Evolutionary conservation across 2,113 vertebrate genomes (phyloP), one percentile per base, ranked within the genome.

Genomic region (Glaucidium brasilianum): DNA sequence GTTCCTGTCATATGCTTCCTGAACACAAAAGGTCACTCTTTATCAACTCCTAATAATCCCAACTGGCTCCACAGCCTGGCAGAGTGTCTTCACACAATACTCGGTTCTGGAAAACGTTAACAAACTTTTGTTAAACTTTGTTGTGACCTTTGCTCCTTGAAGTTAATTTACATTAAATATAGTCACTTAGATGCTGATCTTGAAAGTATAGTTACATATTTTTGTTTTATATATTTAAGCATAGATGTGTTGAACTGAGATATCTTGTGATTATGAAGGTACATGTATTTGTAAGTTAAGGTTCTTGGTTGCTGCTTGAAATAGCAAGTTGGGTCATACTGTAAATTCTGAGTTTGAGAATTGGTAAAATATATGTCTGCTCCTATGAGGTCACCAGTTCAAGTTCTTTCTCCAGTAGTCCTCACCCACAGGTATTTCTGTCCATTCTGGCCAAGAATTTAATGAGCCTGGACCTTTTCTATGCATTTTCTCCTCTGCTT

Each of bases 21-120:
- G 94, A 67, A 64, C 35, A 64, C 59, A 94, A 52, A 92, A 95
- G 1, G 10, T 94, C 88, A 91, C 39, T 79, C 30, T 94, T 91
- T 55, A 89, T 89, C 35, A 84, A 35, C 47, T 16, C 53, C n/a
- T 93, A 93, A 96, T 89, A 62, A 78, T 92, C 80, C 83, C 91
- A 58, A 97, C 87, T 90, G 74, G 29, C 59, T 86, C 58, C 95
- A 68, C 30, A 89, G 20, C 73, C 47, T 92, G 53, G 67, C 85
- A 55, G 30, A 34, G 25, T 92, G 17, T 59, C 69, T 35, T 95
- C 68, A 63, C 88, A 66, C 59, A 71, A 4, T 30, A 39, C 47
- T 90, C 47, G 35, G 32, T 59, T 73, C 60, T 50, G 53, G 74
- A 15, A 95, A 90, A 84, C 11, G 25, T n/a, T 58, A 77, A 79